These are phyloP conservation scores for Astropecten irregularis DNA, from an alignment of 53 echinoderm and acorn worm species.

Conservation along the genomic window DNA sequence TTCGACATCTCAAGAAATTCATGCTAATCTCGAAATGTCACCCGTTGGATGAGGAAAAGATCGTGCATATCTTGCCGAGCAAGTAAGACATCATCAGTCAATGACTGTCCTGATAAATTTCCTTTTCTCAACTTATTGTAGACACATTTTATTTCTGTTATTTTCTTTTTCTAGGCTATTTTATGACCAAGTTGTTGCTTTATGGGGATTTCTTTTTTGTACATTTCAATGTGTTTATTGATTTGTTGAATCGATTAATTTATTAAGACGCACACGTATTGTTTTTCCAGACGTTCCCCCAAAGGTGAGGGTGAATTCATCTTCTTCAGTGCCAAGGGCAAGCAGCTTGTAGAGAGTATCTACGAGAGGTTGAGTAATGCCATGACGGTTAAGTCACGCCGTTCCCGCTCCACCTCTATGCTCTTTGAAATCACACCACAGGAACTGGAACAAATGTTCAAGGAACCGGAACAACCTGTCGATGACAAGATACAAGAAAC, in stretches of 20 bases:
- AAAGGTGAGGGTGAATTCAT: slow-evolving; percentile 80
- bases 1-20: slow-evolving; percentile 80
- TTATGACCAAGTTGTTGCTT: no score
- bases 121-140: background rate
- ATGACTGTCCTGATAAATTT: background rate
- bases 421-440: slow-evolving; percentile 85
- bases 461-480: slow-evolving; percentile 58
- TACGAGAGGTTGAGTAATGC: slow-evolving; percentile 73
- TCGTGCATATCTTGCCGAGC: slow-evolving; percentile 75
- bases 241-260: background rate
- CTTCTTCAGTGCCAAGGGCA: slow-evolving; percentile 71
- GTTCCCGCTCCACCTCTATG: slow-evolving; percentile 79
- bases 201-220: no score
- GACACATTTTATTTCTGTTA: background rate
- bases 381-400: slow-evolving; percentile 76
- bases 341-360: slow-evolving; percentile 72
- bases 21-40: slow-evolving; percentile 80
- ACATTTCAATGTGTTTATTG: no score
- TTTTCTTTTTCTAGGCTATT: background rate
- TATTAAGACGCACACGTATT: background rate
- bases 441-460: slow-evolving; percentile 79
- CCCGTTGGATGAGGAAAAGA: slow-evolving; percentile 71
- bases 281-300: slow-evolving; percentile 70
- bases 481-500: slow-evolving; percentile 9
- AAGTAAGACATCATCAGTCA: slow-evolving; percentile 59